Percentiles rank a stretch among this genome's conserved stretches.
These are phyloP conservation scores for Parnassius smintheus DNA, from an alignment of 2,888 invertebrate genomes.

Conservation along the genomic window DNA sequence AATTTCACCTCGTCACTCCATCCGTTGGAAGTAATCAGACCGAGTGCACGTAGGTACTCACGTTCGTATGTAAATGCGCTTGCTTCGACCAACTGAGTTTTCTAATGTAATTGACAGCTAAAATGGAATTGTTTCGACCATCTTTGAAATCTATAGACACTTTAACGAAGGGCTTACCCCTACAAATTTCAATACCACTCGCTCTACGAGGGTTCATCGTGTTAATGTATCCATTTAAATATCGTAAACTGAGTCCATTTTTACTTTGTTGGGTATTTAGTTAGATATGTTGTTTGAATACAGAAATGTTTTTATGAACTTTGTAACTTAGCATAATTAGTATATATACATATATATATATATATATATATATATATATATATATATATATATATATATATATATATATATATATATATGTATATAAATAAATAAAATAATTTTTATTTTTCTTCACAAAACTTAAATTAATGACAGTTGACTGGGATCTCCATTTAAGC, in stretches of 20 bases:
- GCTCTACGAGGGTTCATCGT: slow-evolving; percentile 15
- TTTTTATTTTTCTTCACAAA: too few relatives aligned
- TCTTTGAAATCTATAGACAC: slow-evolving; percentile 24
- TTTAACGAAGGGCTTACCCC: slow-evolving; percentile 22
- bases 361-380: too few relatives aligned
- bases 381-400: too few relatives aligned
- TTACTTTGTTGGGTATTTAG: background rate
- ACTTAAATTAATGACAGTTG: too few relatives aligned
- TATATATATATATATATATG: too few relatives aligned
- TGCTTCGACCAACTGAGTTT: slow-evolving; percentile 49
- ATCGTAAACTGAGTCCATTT: background rate
- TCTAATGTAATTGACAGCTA: slow-evolving; percentile 70
- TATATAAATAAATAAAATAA: too few relatives aligned
- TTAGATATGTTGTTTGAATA: too few relatives aligned
- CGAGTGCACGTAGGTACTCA: slow-evolving; percentile 52
- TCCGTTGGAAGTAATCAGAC: slow-evolving; percentile 52
- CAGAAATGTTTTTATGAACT: too few relatives aligned
- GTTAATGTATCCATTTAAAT: slow-evolving; percentile 19
- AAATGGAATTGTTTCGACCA: slow-evolving; percentile 49
- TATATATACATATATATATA: too few relatives aligned
- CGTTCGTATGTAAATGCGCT: slow-evolving; percentile 55
- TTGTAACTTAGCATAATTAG: too few relatives aligned
- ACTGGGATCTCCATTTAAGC: too few relatives aligned
- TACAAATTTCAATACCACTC: slow-evolving; percentile 13
- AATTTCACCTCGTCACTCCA: slow-evolving; percentile 38